Evolutionary conservation across 2,888 invertebrate genomes (phyloP).

Genomic region (Mantis religiosa): DNA sequence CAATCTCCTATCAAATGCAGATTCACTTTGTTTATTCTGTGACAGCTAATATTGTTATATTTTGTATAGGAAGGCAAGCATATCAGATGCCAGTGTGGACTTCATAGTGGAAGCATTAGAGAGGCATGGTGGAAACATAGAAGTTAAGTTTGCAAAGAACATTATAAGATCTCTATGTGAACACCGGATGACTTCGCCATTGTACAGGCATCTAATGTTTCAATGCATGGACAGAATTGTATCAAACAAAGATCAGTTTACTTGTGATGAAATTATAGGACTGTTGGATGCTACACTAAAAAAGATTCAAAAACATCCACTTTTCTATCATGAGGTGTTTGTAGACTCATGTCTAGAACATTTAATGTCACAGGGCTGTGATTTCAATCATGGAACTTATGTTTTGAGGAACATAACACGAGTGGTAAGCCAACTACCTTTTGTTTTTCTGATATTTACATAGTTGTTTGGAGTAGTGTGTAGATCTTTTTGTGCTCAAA

Average conservation of each 20-base stretch:
- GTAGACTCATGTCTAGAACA: conserved; percentile 54
- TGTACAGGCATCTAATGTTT: conserved; percentile 49
- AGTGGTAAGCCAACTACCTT: conserved; percentile 47
- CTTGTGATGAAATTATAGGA: conserved; percentile 50
- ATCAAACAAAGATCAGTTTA: conserved; percentile 45
- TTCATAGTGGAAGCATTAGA: conserved; percentile 52
- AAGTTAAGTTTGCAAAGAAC: conserved; percentile 47
- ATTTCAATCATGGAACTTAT: conserved; percentile 50
- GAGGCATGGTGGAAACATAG: conserved; percentile 41
- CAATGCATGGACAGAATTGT: conserved; percentile 51
- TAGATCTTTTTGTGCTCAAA: no score
- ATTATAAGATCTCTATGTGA: conserved; percentile 56
- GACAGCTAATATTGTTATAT: not conserved
- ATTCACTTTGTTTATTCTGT: no score
- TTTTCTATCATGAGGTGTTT: conserved; percentile 59
- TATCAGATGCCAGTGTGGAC: conserved; percentile 52
- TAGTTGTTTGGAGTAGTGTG: no score
- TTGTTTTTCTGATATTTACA: not conserved
- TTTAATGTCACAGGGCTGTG: conserved; percentile 49
- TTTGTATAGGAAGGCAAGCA: not conserved
- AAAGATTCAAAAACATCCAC: conserved; percentile 47
- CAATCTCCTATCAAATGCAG: no score
- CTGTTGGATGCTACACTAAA: conserved; percentile 50
- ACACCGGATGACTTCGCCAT: conserved; percentile 42
- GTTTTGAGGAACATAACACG: conserved; percentile 52